Conservation (phyloP, 2,113 vertebrate species). For the Pionites leucogaster region DNA sequence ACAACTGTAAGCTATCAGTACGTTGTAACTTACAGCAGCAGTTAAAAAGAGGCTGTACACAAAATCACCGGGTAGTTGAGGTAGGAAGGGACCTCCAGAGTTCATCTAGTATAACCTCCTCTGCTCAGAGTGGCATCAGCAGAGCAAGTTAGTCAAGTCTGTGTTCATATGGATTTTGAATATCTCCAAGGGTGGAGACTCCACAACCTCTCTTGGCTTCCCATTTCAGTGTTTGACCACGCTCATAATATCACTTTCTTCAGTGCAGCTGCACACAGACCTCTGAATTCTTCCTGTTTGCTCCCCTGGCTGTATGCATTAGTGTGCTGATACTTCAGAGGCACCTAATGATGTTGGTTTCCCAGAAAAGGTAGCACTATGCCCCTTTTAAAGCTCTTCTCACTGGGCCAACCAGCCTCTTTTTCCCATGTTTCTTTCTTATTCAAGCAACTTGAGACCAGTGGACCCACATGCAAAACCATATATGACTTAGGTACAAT, state of each 20-base stretch:
- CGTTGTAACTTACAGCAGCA: background rate
- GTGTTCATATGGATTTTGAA: background rate
- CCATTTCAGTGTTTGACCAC: background rate
- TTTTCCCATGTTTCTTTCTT: background rate
- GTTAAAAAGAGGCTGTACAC: background rate
- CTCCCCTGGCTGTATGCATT: background rate
- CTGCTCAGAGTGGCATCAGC: background rate
- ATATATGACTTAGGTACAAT: background rate
- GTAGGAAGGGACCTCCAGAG: background rate
- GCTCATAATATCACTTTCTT: background rate
- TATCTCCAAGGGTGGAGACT: background rate
- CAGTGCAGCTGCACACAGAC: background rate
- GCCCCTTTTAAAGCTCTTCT: background rate
- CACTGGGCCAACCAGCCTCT: background rate
- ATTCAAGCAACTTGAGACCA: background rate
- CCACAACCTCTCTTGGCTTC: background rate
- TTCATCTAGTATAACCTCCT: background rate
- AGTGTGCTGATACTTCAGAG: background rate
- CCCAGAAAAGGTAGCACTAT: rapidly evolving
- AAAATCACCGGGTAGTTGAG: background rate
- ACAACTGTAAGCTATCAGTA: background rate
- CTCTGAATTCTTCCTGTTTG: background rate
- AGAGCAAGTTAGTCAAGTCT: background rate
- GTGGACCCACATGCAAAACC: background rate
- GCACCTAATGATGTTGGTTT: background rate